phyloP scores from a whole-genome alignment of 2,113 vertebrate species.

The Sterrhoptilus dennistouni region DNA sequence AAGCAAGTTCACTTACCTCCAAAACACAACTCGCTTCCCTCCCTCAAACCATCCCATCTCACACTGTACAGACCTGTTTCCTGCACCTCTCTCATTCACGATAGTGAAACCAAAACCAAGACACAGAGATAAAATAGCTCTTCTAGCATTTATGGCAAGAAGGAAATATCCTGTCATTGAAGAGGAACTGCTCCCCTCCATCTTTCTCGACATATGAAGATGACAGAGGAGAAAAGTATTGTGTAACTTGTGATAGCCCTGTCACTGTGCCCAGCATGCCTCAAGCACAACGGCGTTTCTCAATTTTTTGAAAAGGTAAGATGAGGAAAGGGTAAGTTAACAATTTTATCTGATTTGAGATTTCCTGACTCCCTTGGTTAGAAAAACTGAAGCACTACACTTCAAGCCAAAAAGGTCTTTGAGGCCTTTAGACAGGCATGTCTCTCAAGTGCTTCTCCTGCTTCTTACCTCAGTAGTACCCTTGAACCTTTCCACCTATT shows the following conservation, averaged over 20 bases:
- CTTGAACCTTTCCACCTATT: background rate
- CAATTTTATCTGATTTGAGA: background rate
- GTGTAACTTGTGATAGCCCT: background rate
- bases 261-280: background rate
- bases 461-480: background rate
- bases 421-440: background rate
- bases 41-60: background rate
- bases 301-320: background rate
- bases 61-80: background rate
- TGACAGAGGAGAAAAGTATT: background rate
- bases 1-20: background rate
- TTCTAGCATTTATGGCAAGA: accelerated
- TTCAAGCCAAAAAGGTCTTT: background rate
- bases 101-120: background rate
- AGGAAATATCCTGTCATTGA: background rate
- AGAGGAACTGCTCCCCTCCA: background rate
- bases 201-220: background rate
- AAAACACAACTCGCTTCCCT: background rate
- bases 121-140: background rate
- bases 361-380: background rate
- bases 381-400: background rate
- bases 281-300: background rate
- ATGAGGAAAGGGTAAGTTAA: background rate
- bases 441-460: background rate
- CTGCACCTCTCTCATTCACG: background rate